Evolutionary conservation across 92 coral and sea anemone species (phyloP).

Genomic region (Porites rus): DNA sequence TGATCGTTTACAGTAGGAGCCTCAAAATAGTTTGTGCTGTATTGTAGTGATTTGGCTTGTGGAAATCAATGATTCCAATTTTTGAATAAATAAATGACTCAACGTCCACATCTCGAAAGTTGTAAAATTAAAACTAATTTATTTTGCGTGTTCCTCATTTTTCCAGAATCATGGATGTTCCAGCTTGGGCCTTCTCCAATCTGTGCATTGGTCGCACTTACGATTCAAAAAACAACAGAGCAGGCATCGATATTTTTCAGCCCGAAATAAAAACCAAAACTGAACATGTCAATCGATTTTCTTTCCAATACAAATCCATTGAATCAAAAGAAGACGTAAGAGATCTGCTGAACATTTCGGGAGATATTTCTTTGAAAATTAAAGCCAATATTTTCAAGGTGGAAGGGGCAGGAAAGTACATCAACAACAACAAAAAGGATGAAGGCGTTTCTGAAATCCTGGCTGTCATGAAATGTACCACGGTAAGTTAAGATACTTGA

Average conservation of each 20-base stretch:
- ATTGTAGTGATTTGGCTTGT: no score
- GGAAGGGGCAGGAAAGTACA: conserved; percentile 51
- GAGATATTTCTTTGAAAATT: conserved; percentile 49
- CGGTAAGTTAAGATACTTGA: conserved; percentile 21
- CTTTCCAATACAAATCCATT: conserved; percentile 33
- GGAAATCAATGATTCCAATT: no score
- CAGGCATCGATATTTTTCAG: conserved; percentile 19
- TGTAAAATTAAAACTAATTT: no score
- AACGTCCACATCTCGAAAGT: no score
- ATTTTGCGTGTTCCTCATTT: no score
- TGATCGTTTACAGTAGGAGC: no score
- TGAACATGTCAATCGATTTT: not conserved
- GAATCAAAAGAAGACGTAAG: conserved; percentile 23
- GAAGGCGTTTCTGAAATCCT: conserved; percentile 25
- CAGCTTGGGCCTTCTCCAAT: conserved; percentile 21
- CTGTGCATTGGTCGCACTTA: conserved; percentile 42
- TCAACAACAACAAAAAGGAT: conserved; percentile 8
- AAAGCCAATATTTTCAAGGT: conserved; percentile 51
- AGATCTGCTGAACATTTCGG: conserved; percentile 58
- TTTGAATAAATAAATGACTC: no score
- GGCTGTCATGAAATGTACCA: conserved; percentile 45
- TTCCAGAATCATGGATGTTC: conserved; percentile 10
- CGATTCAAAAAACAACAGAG: not conserved
- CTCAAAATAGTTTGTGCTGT: no score
- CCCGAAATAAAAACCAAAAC: not conserved